phyloP scores from a whole-genome alignment of 2,797 vertebrate species.

The Pterois miles region DNA sequence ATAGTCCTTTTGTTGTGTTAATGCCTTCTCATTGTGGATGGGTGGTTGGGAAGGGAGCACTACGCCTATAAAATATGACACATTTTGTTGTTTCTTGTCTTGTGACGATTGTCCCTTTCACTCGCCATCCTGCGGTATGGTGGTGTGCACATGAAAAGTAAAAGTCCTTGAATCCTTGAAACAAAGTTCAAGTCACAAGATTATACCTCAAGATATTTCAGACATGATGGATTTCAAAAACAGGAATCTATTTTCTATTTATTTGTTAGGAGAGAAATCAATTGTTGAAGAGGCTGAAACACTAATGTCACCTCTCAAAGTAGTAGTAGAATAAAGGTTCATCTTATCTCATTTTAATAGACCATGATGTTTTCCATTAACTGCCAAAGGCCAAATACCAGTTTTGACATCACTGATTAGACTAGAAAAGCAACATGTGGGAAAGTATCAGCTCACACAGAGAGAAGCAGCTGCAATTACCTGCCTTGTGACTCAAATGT shows the following conservation, averaged over 20 bases:
- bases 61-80: neutral
- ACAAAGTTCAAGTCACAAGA: neutral
- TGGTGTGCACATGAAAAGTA: neutral
- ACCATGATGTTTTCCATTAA: neutral
- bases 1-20: neutral
- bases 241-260: neutral
- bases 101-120: neutral
- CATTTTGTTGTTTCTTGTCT: neutral
- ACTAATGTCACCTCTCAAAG: neutral
- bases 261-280: neutral
- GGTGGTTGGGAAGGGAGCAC: neutral
- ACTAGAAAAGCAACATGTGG: constrained; percentile 34
- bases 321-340: too few species aligned
- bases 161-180: neutral
- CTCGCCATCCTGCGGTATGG: neutral
- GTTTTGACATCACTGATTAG: constrained; percentile 21
- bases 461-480: neutral
- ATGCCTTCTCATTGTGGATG: neutral
- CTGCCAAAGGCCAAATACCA: constrained; percentile 10
- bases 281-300: neutral
- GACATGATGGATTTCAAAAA: neutral
- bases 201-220: neutral
- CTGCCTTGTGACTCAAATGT: constrained; percentile 1
- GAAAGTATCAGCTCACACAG: constrained; percentile 8
- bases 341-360: too few species aligned